These are phyloP conservation scores for Epizoanthus ramosus DNA, from an alignment of 92 coral and sea anemone genomes.

Conservation along the genomic window DNA sequence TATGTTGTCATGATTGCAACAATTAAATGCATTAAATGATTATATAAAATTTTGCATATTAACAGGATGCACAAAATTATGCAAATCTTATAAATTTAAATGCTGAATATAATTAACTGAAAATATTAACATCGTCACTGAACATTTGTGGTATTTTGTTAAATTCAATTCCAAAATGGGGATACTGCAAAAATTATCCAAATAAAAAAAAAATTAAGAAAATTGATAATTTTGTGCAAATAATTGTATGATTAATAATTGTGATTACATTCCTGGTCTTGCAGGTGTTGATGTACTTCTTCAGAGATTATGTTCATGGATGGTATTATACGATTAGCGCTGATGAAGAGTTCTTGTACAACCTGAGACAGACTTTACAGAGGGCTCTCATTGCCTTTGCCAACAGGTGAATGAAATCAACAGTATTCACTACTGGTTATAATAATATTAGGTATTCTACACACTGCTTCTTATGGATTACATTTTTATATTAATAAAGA, in stretches of 20 bases:
- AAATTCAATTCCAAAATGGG: no score
- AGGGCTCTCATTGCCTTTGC: slow-evolving; percentile 94
- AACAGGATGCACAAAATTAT: no score
- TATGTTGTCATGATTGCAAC: no score
- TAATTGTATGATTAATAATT: background rate
- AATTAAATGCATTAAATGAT: no score
- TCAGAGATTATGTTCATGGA: slow-evolving; percentile 90
- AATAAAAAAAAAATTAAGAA: background rate
- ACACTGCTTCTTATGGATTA: no score
- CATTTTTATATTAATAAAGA: no score
- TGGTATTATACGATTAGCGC: slow-evolving; percentile 89
- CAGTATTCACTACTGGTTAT: background rate
- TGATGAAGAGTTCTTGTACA: slow-evolving; percentile 93
- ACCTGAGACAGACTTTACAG: slow-evolving; percentile 89
- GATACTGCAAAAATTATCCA: background rate
- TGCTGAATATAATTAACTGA: no score
- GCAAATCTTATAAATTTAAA: background rate
- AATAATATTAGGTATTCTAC: no score
- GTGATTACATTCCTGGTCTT: background rate
- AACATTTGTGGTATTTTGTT: no score
- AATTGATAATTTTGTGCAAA: no score
- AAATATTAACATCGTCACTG: no score
- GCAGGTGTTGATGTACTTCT: slow-evolving; percentile 89
- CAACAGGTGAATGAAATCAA: slow-evolving; percentile 65
- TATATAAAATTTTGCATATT: no score